phyloP scores from a whole-genome alignment of 1,140 invertebrate genomes.

The Calycopis cecrops region DNA sequence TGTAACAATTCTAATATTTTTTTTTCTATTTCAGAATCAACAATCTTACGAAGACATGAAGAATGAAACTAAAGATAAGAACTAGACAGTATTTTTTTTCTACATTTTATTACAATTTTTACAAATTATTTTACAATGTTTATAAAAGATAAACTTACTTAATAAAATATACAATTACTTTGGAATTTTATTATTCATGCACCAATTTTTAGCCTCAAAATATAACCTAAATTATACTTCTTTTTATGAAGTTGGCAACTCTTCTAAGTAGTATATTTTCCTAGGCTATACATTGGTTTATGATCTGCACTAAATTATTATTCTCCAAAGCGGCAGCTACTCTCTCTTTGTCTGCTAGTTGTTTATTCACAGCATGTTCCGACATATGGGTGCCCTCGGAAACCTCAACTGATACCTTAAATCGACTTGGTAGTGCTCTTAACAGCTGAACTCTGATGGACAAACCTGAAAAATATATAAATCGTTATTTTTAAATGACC shows the following conservation, averaged over 20 bases:
- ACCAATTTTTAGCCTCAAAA: not conserved
- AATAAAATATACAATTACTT: constrained; percentile 2
- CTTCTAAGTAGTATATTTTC: not conserved
- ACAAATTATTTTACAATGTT: not conserved
- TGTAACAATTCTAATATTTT: constrained; percentile 8
- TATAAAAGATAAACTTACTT: not conserved
- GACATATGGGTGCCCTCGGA: constrained; percentile 94
- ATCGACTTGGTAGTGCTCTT: constrained; percentile 88
- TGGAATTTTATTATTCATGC: not conserved
- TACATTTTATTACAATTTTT: constrained; percentile 1
- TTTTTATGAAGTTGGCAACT: not conserved
- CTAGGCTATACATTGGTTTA: constrained; percentile 90
- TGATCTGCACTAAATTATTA: constrained; percentile 90
- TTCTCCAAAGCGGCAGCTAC: constrained; percentile 98
- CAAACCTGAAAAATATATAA: constrained; percentile 42
- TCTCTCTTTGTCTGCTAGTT: constrained; percentile 97
- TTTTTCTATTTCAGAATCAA: constrained; percentile 46
- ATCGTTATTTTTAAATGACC: constrained; percentile 9
- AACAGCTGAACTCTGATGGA: constrained; percentile 91
- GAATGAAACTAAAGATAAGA: constrained; percentile 37
- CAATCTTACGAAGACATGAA: constrained; percentile 59
- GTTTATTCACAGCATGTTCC: constrained; percentile 96
- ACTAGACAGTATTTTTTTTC: not conserved
- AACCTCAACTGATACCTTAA: constrained; percentile 94
- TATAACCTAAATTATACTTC: too few species aligned